phyloP scores from a whole-genome alignment of 1,140 invertebrate genomes.

The Gyrodactylus salaris region DNA sequence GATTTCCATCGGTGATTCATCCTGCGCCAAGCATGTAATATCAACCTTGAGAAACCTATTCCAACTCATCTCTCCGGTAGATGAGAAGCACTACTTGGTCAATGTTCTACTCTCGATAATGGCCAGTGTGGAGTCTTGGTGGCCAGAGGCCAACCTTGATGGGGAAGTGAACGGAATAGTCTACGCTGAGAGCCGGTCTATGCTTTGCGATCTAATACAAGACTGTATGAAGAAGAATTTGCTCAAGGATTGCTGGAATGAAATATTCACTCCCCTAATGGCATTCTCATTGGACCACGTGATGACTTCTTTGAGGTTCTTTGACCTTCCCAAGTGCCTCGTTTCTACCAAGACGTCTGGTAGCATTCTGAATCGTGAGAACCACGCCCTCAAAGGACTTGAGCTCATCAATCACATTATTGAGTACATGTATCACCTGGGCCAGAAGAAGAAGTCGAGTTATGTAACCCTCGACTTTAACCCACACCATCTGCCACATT shows the following conservation, averaged over 20 bases:
- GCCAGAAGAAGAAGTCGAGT: background rate
- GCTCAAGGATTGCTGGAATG: background rate
- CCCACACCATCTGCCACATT: background rate
- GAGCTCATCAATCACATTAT: background rate
- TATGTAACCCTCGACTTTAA: background rate
- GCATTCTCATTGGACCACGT: background rate
- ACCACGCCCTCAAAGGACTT: background rate
- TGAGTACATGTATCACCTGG: no score
- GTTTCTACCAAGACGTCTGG: background rate
- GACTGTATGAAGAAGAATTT: background rate
- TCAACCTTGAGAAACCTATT: background rate
- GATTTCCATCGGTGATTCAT: background rate
- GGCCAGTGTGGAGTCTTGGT: background rate
- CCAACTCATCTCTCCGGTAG: background rate
- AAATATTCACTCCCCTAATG: background rate
- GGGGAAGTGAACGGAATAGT: background rate
- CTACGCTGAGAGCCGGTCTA: background rate
- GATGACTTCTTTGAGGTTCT: background rate
- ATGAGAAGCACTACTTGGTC: background rate
- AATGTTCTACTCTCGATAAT: background rate
- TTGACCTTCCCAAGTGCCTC: background rate
- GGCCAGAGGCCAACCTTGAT: background rate
- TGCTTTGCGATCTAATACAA: background rate
- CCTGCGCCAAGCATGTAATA: background rate
- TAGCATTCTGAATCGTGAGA: background rate